Percentiles rank a stretch among this genome's conserved stretches.
These are phyloP conservation scores for Nettapus auritus DNA, from an alignment of 2,113 vertebrate genomes.

Conservation along the genomic window DNA sequence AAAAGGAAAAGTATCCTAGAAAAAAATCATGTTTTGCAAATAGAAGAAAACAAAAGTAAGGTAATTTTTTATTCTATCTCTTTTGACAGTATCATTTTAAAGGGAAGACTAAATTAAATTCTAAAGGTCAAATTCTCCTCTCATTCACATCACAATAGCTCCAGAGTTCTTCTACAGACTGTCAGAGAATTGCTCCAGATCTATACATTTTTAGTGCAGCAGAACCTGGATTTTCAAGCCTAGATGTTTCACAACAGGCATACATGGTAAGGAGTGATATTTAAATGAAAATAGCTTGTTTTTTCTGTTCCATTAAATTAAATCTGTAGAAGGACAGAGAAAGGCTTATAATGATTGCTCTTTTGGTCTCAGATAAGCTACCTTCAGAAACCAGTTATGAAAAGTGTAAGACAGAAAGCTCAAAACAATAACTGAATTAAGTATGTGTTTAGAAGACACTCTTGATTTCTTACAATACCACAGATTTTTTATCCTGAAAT, in stretches of 20 bases:
- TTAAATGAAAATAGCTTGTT: neutral
- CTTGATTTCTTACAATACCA: neutral
- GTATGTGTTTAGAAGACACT: neutral
- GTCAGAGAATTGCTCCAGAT: neutral
- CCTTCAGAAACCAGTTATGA: neutral
- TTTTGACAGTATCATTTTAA: neutral
- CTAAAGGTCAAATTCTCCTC: neutral
- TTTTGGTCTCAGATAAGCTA: conserved; percentile 2
- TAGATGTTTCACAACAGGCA: neutral
- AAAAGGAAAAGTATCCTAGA: neutral
- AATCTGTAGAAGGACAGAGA: neutral
- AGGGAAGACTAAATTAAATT: neutral
- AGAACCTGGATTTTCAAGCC: neutral
- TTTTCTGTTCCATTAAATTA: conserved; percentile 3
- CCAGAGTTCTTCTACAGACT: neutral
- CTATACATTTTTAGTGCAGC: neutral
- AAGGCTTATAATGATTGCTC: neutral
- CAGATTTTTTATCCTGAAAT: conserved; percentile 2
- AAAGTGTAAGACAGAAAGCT: neutral
- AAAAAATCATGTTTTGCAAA: neutral
- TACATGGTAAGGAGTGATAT: neutral
- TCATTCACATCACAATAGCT: neutral
- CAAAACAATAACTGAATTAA: neutral
- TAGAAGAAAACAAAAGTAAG: neutral
- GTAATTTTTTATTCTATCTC: conserved; percentile 1